These are phyloP conservation scores for Alca torda DNA, from an alignment of 2,797 vertebrate species.

Conservation along the genomic window DNA sequence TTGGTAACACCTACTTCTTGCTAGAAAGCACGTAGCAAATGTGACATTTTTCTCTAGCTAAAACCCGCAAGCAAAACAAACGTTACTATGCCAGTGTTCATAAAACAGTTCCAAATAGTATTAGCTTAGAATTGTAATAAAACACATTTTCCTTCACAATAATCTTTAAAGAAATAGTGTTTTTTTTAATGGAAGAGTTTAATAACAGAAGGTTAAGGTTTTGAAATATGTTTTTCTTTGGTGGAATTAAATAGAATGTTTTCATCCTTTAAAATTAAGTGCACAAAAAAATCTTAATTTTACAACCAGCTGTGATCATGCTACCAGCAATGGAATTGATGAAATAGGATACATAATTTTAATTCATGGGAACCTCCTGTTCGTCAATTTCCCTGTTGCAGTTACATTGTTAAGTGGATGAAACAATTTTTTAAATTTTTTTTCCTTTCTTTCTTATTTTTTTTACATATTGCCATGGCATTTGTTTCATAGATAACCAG, in stretches of 20 bases:
- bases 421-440: background rate
- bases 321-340: background rate
- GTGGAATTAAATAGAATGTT: background rate
- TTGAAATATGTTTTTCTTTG: background rate
- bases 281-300: background rate
- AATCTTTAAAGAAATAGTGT: slow-evolving; percentile 32
- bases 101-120: background rate
- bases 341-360: background rate
- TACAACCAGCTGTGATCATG: background rate
- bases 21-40: slow-evolving; percentile 35
- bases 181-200: background rate
- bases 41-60: slow-evolving; percentile 29
- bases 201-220: background rate
- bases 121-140: background rate
- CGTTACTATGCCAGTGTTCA: background rate
- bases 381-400: background rate
- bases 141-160: background rate
- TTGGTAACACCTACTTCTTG: slow-evolving; percentile 21
- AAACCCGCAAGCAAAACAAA: slow-evolving; percentile 20
- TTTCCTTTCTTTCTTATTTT: background rate
- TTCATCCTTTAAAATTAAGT: slow-evolving; percentile 16
- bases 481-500: background rate
- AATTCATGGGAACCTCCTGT: background rate
- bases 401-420: background rate
- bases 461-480: background rate